These are phyloP conservation scores for Drosophila kanekoi DNA, from an alignment of 2,888 invertebrate genomes.

Conservation along the genomic window DNA sequence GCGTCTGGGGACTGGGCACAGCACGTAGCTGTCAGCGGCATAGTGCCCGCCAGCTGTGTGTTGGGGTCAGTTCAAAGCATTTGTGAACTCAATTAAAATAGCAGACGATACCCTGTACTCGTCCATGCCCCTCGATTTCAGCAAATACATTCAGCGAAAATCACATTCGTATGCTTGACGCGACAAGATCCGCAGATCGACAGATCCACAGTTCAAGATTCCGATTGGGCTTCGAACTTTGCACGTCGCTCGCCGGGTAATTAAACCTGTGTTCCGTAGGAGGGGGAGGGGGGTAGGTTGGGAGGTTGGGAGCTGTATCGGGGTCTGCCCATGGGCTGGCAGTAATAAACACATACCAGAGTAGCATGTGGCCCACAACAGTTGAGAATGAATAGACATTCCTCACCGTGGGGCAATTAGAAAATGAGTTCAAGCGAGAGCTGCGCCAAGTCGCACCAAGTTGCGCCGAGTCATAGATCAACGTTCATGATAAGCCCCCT, in stretches of 20 bases:
- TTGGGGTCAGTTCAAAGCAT: slow-evolving; percentile 49
- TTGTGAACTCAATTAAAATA: slow-evolving; percentile 80
- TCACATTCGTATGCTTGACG: slow-evolving; percentile 56
- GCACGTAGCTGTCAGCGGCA: slow-evolving; percentile 76
- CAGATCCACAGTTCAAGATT: slow-evolving; percentile 29
- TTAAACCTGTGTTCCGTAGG: slow-evolving; percentile 56
- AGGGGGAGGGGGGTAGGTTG: background rate
- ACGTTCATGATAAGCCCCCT: slow-evolving; percentile 72
- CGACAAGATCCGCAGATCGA: no score
- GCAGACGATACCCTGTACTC: slow-evolving; percentile 51
- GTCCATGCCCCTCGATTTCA: no score
- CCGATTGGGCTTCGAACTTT: slow-evolving; percentile 58
- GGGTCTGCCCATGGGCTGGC: no score
- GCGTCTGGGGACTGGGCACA: slow-evolving; percentile 35
- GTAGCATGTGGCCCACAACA: slow-evolving; percentile 32
- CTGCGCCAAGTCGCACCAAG: slow-evolving; percentile 65
- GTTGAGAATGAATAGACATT: slow-evolving; percentile 65
- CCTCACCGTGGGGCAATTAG: slow-evolving; percentile 77
- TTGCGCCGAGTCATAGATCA: slow-evolving; percentile 75
- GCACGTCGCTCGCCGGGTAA: slow-evolving; percentile 56
- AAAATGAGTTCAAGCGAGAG: slow-evolving; percentile 74
- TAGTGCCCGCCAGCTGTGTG: slow-evolving; percentile 68
- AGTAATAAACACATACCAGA: slow-evolving; percentile 61
- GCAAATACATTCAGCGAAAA: background rate
- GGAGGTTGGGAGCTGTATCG: slow-evolving; percentile 10